A percentile compares a stretch with the other conserved stretches of the same genome.
Evolutionary conservation across 2,888 invertebrate species (phyloP).

Genomic region (Drosophila paramelanica): DNA sequence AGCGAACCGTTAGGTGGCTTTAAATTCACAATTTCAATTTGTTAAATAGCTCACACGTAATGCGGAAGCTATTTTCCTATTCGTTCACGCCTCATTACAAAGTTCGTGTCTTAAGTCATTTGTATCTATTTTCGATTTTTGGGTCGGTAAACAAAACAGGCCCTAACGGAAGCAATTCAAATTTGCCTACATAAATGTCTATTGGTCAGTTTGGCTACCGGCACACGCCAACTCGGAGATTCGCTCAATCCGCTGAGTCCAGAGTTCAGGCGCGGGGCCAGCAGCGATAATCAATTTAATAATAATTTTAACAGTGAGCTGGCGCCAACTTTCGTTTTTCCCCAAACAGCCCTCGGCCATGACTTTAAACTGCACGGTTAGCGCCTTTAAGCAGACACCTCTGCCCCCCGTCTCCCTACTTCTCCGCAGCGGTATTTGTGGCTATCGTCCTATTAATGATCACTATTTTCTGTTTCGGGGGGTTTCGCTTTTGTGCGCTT

Average conservation of each 20-base stretch:
- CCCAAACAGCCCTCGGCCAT: slow-evolving; percentile 57
- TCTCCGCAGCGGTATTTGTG: slow-evolving; percentile 2
- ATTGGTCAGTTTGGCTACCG: neutral
- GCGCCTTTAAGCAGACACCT: slow-evolving; percentile 26
- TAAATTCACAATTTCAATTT: slow-evolving; percentile 40
- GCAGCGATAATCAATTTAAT: slow-evolving; percentile 49
- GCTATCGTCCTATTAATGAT: slow-evolving; percentile 56
- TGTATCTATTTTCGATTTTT: slow-evolving; percentile 30
- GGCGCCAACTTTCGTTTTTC: slow-evolving; percentile 62
- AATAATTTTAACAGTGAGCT: slow-evolving; percentile 6
- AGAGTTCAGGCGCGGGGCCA: slow-evolving; percentile 27
- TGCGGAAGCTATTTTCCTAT: slow-evolving; percentile 50
- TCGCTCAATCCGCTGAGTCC: slow-evolving; percentile 15
- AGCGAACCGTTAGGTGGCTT: slow-evolving; percentile 62
- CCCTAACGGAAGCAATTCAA: slow-evolving; percentile 60
- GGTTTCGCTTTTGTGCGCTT: slow-evolving; percentile 64
- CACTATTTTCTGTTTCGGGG: slow-evolving; percentile 6
- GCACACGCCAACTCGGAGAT: too few relatives aligned
- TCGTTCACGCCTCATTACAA: slow-evolving; percentile 39
- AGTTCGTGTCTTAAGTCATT: slow-evolving; percentile 74
- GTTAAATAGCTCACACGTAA: slow-evolving; percentile 56
- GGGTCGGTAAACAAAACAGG: slow-evolving; percentile 61
- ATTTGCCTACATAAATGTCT: slow-evolving; percentile 37
- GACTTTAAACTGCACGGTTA: slow-evolving; percentile 52
- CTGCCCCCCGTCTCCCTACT: neutral